Percentiles rank a stretch among this genome's conserved stretches.
phyloP scores from a whole-genome alignment of 2,797 vertebrate species.

The Syngnathus acus region DNA sequence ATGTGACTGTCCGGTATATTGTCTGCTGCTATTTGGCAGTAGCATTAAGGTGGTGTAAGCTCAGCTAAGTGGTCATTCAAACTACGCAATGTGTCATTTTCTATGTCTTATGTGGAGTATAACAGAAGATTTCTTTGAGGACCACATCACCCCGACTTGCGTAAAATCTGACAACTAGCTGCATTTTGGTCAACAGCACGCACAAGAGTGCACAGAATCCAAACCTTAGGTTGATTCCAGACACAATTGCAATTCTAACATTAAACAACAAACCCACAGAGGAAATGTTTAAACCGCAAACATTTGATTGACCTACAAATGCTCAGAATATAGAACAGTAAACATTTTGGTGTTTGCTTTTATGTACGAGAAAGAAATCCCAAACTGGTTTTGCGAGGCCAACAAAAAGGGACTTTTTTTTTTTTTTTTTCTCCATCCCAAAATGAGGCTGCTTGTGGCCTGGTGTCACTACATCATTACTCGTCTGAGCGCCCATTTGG shows the following conservation, averaged over 20 bases:
- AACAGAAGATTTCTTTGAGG: not conserved
- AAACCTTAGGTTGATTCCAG: not conserved
- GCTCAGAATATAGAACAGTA: not conserved
- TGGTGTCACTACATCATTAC: constrained; percentile 16
- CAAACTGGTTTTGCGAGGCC: too few species aligned
- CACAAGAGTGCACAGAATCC: not conserved
- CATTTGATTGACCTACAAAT: not conserved
- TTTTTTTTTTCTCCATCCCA: not conserved
- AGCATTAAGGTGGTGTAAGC: too few species aligned
- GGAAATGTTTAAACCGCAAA: not conserved
- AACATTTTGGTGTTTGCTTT: not conserved
- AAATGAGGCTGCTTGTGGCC: constrained; percentile 2
- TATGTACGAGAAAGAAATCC: too few species aligned
- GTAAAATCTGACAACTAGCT: not conserved
- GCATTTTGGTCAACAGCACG: not conserved
- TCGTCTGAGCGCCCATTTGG: constrained; percentile 33
- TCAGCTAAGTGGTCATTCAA: too few species aligned
- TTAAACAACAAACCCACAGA: not conserved
- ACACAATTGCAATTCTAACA: not conserved
- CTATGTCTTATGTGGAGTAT: not conserved
- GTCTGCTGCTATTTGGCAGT: too few species aligned
- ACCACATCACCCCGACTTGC: too few species aligned
- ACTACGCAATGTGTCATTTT: not conserved
- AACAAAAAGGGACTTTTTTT: not conserved
- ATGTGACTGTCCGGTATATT: too few species aligned